A percentile compares a stretch with the other conserved stretches of the same genome.
Evolutionary conservation across 2,113 vertebrate genomes (phyloP).

Genomic region (Lipophrys pholis): DNA sequence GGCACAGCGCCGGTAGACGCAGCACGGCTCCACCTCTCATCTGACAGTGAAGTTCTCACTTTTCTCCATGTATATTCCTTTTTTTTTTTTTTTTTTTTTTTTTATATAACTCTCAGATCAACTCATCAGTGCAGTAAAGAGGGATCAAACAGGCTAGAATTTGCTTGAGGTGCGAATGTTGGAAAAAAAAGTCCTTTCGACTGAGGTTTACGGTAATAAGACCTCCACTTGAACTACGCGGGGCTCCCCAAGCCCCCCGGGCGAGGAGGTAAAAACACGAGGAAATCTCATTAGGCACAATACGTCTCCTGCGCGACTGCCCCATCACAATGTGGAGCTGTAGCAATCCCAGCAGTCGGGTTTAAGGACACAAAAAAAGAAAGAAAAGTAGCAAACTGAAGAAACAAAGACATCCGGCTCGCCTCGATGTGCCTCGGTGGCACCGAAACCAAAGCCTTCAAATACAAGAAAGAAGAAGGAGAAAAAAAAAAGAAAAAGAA

Average conservation of each 20-base stretch:
- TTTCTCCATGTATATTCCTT: constrained; percentile 1
- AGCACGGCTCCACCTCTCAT: constrained; percentile 45
- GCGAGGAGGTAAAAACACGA: constrained; percentile 44
- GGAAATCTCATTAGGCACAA: constrained; percentile 83
- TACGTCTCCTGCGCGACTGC: constrained; percentile 59
- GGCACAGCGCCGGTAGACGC: constrained; percentile 28
- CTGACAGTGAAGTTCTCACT: constrained; percentile 9
- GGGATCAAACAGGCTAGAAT: constrained; percentile 79
- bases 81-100: constrained; percentile 34
- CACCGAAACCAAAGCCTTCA: constrained; percentile 52
- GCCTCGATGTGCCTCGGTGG: constrained; percentile 34
- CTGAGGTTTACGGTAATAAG: constrained; percentile 78
- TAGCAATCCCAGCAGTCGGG: constrained; percentile 62
- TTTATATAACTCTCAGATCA: constrained; percentile 78
- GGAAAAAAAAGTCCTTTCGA: constrained; percentile 63
- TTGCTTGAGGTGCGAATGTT: constrained; percentile 80
- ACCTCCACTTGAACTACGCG: constrained; percentile 80
- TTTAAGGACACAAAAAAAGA: constrained; percentile 65
- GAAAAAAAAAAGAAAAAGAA: too few relatives aligned
- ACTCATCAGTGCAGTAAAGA: constrained; percentile 61
- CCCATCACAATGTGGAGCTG: constrained; percentile 60
- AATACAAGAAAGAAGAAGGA: constrained; percentile 60
- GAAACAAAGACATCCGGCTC: constrained; percentile 55
- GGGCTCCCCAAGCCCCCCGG: constrained; percentile 57
- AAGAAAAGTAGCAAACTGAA: constrained; percentile 39